Percentiles rank a stretch among this genome's conserved stretches.
These are phyloP conservation scores for Nyctereutes procyonoides DNA, from an alignment of 2,113 vertebrate species.

Conservation along the genomic window DNA sequence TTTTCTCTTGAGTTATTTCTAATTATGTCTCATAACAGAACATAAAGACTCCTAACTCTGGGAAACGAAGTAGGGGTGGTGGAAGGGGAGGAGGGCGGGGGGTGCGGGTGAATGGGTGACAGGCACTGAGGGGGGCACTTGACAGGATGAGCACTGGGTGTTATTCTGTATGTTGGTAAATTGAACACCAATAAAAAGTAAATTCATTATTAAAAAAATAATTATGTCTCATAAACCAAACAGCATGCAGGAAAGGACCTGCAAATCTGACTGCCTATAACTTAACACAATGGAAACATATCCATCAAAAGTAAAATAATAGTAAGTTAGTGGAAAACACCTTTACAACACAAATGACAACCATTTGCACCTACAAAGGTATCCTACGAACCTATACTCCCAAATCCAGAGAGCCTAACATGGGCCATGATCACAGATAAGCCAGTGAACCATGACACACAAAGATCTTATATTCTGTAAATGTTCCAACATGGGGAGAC, in stretches of 20 bases:
- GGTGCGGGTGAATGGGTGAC: too few relatives aligned
- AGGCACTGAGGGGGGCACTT: too few relatives aligned
- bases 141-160: too few relatives aligned
- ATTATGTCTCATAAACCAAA: not conserved
- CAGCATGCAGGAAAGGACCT: not conserved
- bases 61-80: too few relatives aligned
- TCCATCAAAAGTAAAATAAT: not conserved
- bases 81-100: too few relatives aligned
- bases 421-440: not conserved
- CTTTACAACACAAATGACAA: not conserved
- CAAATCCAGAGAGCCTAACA: not conserved
- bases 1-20: conserved; percentile 17
- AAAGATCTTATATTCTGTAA: not conserved
- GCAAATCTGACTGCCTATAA: not conserved
- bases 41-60: too few relatives aligned
- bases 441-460: not conserved
- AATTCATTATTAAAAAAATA: too few relatives aligned
- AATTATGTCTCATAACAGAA: not conserved
- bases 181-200: too few relatives aligned
- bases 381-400: too few relatives aligned
- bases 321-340: not conserved
- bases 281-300: not conserved
- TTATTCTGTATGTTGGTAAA: too few relatives aligned
- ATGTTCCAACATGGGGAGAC: not conserved
- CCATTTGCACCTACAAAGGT: not conserved